Evolutionary conservation across 2,797 vertebrate genomes (phyloP), one percentile per base, ranked within the genome.

Genomic region (Phrynocephalus vlangalii): DNA sequence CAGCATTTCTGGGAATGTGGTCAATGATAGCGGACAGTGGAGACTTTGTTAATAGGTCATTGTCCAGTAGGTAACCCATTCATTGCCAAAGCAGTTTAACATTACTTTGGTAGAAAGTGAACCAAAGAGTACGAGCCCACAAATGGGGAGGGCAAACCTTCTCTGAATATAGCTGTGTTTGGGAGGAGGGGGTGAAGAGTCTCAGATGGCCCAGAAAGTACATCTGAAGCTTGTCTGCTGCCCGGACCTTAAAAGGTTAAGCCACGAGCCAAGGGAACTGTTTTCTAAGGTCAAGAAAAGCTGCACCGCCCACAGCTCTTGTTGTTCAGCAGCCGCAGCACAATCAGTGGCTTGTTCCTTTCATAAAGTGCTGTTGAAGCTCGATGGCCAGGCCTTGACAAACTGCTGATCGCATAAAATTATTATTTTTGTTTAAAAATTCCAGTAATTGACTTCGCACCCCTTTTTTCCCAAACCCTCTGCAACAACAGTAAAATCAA

Each of bases 341-440:
- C 96, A 97, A 96, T 97, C 93, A 93, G 90, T 85, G 95, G 96
- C 95, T 96, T 97, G 96, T 97, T 96, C 96, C 96, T 96, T 92
- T 84, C 94, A 89, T 87, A 93, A n/a, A 91, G 92, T 95, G 94
- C 94, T 92, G 93, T 95, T 95, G 96, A 95, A 97, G 94, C 94
- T 87, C 92, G 90, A 94, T 96, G 96, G 95, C 92, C 96, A 95
- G 97, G 97, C 96, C 94, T 91, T 7, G 52, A 89, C 97, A 97
- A 96, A 94, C 96, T 94, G 94, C 97, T 96, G 96, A 97, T 97
- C 96, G 85, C 96, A 97, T 97, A 97, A 97, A 97, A 97, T 97
- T n/a, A 97, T 97, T 97, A 97, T 97, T 97, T 97, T 97, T 97
- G 96, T 97, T 97, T 97, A 94, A 97, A 97, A 97, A 97, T 97